These are phyloP conservation scores for Theocolax elegans DNA, from an alignment of 1,140 invertebrate genomes.

Conservation along the genomic window DNA sequence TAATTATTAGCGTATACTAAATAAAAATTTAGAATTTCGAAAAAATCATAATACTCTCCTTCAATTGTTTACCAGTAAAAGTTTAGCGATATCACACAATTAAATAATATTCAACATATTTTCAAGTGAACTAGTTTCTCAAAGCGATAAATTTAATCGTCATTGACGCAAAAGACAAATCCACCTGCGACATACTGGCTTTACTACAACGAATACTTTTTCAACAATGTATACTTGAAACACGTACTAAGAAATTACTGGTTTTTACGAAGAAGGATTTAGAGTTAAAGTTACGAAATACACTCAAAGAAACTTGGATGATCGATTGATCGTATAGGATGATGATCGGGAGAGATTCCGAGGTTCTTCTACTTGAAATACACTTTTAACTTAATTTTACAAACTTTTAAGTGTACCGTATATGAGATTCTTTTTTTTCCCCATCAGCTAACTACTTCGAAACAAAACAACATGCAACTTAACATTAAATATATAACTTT, in stretches of 20 bases:
- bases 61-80: too few relatives aligned
- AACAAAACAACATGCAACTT: background rate
- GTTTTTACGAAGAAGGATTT: background rate
- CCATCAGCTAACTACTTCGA: background rate
- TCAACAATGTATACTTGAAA: conserved; percentile 1
- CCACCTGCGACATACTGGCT: background rate
- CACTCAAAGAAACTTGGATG: conserved; percentile 11
- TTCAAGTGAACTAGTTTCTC: too few relatives aligned
- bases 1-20: too few relatives aligned
- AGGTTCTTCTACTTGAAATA: conserved; percentile 2
- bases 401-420: background rate
- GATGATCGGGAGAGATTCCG: background rate
- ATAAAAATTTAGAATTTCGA: too few relatives aligned
- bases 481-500: too few relatives aligned
- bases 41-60: too few relatives aligned
- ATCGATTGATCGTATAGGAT: conserved; percentile 13
- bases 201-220: background rate
- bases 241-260: background rate
- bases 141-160: too few relatives aligned
- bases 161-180: background rate
- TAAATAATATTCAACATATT: too few relatives aligned
- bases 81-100: too few relatives aligned
- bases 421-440: background rate
- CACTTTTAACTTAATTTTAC: conserved; percentile 7
- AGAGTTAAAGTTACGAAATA: background rate